phyloP scores from a whole-genome alignment of 2,797 vertebrate genomes.

The Synanceia verrucosa region DNA sequence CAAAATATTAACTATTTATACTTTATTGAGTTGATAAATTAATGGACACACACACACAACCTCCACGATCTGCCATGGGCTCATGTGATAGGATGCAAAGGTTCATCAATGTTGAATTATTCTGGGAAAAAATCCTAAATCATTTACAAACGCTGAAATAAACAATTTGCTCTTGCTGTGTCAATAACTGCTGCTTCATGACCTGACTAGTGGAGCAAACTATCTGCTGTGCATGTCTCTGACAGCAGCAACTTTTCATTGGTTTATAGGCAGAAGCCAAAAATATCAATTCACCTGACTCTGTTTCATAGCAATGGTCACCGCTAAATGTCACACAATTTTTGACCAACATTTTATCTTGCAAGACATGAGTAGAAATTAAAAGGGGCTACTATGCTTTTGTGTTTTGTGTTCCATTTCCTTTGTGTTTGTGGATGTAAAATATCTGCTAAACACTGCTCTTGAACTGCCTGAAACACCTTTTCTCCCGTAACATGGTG shows the following conservation, averaged over 20 bases:
- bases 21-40: neutral
- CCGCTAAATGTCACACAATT: neutral
- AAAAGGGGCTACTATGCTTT: neutral
- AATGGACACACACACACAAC: neutral
- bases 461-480: no score
- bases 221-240: constrained; percentile 10
- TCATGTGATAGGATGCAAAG: constrained; percentile 2
- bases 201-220: constrained; percentile 32
- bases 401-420: no score
- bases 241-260: constrained; percentile 25
- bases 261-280: constrained; percentile 12
- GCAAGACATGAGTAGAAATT: neutral
- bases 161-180: constrained; percentile 29
- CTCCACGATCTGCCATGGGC: constrained; percentile 2
- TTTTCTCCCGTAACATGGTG: no score
- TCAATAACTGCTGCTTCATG: constrained; percentile 31
- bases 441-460: no score
- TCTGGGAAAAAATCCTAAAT: constrained; percentile 10
- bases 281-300: constrained; percentile 35
- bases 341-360: neutral
- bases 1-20: neutral
- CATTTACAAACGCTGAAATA: constrained; percentile 45
- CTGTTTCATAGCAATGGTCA: constrained; percentile 19
- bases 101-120: neutral
- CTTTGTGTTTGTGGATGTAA: no score